A percentile compares a stretch with the other conserved stretches of the same genome.
Evolutionary conservation across 2,888 invertebrate genomes (phyloP).

Genomic region (Muschampia plurimacula): DNA sequence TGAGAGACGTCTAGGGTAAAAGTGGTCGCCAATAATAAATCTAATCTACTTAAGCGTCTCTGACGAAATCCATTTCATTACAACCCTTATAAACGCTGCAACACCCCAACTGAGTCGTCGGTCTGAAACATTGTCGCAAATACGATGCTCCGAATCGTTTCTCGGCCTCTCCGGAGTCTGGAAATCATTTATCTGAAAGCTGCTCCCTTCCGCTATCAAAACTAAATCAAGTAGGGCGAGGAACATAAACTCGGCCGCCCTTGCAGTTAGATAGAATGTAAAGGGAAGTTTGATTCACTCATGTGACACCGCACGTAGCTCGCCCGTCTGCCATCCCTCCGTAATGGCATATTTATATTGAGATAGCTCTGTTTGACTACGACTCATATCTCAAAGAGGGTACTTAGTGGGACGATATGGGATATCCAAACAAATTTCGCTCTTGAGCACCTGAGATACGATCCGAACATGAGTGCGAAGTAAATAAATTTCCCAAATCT

Average conservation of each 20-base stretch:
- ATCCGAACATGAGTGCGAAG: conserved; percentile 25
- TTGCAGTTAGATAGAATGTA: conserved; percentile 82
- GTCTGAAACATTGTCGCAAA: conserved; percentile 78
- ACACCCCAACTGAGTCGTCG: conserved; percentile 61
- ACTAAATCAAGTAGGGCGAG: conserved; percentile 82
- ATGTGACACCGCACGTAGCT: conserved; percentile 70
- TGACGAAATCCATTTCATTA: conserved; percentile 75
- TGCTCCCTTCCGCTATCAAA: conserved; percentile 82
- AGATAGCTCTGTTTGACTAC: conserved; percentile 78
- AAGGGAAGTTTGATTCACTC: conserved; percentile 83
- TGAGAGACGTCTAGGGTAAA: conserved; percentile 25
- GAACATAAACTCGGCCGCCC: conserved; percentile 82
- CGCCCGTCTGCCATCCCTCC: conserved; percentile 53
- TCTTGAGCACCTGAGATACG: conserved; percentile 34
- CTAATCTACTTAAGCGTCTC: conserved; percentile 72
- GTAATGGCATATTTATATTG: conserved; percentile 78
- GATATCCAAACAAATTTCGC: conserved; percentile 25
- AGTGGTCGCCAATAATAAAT: conserved; percentile 53
- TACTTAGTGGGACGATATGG: conserved; percentile 72
- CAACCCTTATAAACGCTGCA: conserved; percentile 68
- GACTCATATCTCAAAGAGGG: conserved; percentile 74
- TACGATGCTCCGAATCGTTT: conserved; percentile 56
- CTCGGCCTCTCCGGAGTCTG: conserved; percentile 49
- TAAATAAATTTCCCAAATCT: conserved; percentile 19
- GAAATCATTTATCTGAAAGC: conserved; percentile 82